Percentiles rank a stretch among this genome's conserved stretches.
phyloP scores from a whole-genome alignment of 1,140 invertebrate species.

The Mylabris phalerata region DNA sequence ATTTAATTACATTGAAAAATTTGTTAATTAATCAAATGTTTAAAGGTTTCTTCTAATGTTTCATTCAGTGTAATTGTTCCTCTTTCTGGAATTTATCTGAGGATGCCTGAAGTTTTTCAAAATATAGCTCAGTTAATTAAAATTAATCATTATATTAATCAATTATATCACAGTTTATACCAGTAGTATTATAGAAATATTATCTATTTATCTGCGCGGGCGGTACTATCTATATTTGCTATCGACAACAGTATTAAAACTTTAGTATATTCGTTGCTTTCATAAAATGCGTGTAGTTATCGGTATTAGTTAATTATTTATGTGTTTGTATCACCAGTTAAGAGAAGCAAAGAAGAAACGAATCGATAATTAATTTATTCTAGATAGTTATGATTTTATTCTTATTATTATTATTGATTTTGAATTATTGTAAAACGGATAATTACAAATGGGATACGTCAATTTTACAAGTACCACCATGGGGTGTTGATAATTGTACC shows the following conservation, averaged over 20 bases:
- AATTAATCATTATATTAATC: not conserved
- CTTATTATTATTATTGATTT: not conserved
- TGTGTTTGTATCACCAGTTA: not conserved
- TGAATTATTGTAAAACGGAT: not conserved
- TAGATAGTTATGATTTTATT: not conserved
- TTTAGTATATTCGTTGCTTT: slow-evolving; percentile 14
- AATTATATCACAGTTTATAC: slow-evolving; percentile 9
- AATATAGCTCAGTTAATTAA: too few relatives aligned
- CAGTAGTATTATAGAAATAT: slow-evolving; percentile 9
- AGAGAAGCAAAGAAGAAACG: not conserved
- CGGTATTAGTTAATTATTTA: slow-evolving; percentile 4
- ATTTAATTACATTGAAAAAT: too few relatives aligned
- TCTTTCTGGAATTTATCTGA: too few relatives aligned
- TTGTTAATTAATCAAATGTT: too few relatives aligned
- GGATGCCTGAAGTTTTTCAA: too few relatives aligned
- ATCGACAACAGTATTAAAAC: slow-evolving; percentile 12
- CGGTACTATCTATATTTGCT: slow-evolving; percentile 16
- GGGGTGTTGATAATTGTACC: not conserved
- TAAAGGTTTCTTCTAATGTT: too few relatives aligned
- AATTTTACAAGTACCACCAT: not conserved
- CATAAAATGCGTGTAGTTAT: slow-evolving; percentile 13
- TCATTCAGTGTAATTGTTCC: too few relatives aligned
- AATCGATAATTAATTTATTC: not conserved
- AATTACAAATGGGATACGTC: slow-evolving; percentile 2
- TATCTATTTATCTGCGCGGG: slow-evolving; percentile 17